A percentile compares a stretch with the other conserved stretches of the same genome.
These are phyloP conservation scores for Hemibagrus wyckioides DNA, from an alignment of 2,113 vertebrate genomes.

Conservation along the genomic window DNA sequence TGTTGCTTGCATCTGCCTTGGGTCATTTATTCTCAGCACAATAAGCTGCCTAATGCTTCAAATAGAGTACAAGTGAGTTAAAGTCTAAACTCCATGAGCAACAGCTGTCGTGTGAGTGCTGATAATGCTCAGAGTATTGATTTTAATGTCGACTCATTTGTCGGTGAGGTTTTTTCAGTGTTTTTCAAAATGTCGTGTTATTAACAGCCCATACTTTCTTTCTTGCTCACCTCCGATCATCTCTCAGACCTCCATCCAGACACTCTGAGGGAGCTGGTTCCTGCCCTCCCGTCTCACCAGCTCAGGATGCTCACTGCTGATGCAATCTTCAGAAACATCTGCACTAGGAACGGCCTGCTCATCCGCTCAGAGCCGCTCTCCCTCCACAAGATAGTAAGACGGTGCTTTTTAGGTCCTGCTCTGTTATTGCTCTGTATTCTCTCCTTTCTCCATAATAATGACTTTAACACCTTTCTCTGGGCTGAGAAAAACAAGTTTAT, in stretches of 20 bases:
- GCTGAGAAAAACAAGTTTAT: not conserved
- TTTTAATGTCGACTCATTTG: not conserved
- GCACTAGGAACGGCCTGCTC: conserved; percentile 70
- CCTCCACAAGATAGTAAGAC: conserved; percentile 80
- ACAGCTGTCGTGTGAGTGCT: not conserved
- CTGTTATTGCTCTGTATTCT: not conserved
- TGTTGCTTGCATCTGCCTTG: not conserved
- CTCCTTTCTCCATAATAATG: not conserved
- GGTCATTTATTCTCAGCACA: not conserved
- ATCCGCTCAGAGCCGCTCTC: conserved; percentile 77
- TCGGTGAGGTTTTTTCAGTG: not conserved
- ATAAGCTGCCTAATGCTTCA: not conserved
- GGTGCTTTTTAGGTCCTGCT: not conserved
- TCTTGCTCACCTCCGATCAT: conserved; percentile 11
- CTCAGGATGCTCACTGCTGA: conserved; percentile 86
- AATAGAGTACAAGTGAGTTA: not conserved
- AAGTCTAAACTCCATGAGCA: not conserved
- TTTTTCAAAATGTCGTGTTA: not conserved
- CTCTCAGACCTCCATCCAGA: conserved; percentile 74
- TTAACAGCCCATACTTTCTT: not conserved
- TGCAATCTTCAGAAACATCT: conserved; percentile 83
- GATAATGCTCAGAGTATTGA: not conserved
- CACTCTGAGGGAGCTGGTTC: conserved; percentile 77
- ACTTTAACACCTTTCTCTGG: not conserved
- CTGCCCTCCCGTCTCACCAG: conserved; percentile 78